phyloP scores from a whole-genome alignment of 1,140 invertebrate species.

The Drosophila neocordata region DNA sequence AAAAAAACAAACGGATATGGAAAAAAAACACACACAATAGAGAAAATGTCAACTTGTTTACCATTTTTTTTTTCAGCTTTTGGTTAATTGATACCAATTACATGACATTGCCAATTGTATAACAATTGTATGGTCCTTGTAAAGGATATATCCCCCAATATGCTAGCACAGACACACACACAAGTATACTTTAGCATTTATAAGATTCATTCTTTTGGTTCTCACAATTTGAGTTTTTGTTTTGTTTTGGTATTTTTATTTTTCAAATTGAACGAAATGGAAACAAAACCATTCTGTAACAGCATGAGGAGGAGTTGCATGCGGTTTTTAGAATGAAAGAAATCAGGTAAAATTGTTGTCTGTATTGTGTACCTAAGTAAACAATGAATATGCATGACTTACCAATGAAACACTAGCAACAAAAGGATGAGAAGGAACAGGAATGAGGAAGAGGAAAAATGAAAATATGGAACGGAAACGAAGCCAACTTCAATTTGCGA shows the following conservation, averaged over 20 bases:
- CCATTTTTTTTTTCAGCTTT: constrained; percentile 7
- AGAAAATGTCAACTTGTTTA: background rate
- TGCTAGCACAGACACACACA: background rate
- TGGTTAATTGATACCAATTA: constrained; percentile 61
- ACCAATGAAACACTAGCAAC: constrained; percentile 34
- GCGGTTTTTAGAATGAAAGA: constrained; percentile 30
- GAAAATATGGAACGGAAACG: constrained; percentile 17
- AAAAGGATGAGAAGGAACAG: constrained; percentile 21
- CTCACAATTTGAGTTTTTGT: background rate
- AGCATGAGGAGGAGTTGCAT: constrained; percentile 2
- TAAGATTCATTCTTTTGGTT: constrained; percentile 25
- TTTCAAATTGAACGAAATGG: background rate
- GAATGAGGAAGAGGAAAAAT: constrained; percentile 6
- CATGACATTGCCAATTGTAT: constrained; percentile 28
- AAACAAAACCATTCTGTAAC: background rate
- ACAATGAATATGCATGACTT: constrained; percentile 65
- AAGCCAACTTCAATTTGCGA: constrained; percentile 52
- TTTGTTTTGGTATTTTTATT: background rate
- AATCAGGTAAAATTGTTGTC: constrained; percentile 55
- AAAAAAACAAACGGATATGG: background rate
- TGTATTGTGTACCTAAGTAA: constrained; percentile 47
- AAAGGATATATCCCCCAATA: constrained; percentile 42
- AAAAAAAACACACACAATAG: background rate
- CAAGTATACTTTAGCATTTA: constrained; percentile 20
- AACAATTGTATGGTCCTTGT: constrained; percentile 1